Evolutionary conservation across 2,113 vertebrate genomes (phyloP).

Genomic region (Bos indicus): DNA sequence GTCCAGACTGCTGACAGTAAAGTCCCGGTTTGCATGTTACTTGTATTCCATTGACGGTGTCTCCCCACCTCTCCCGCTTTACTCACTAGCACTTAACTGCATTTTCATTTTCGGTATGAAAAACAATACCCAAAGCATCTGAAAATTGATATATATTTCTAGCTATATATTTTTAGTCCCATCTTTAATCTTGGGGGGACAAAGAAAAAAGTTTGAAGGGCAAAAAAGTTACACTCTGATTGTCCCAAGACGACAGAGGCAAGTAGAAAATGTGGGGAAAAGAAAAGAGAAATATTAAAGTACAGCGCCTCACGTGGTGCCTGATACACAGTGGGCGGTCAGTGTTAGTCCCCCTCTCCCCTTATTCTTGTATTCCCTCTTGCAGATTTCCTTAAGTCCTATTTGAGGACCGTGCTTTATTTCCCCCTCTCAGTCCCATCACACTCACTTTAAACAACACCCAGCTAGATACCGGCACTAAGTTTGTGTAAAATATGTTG

Average conservation of each 20-base stretch:
- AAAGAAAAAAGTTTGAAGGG: constrained; percentile 4
- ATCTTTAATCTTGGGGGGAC: constrained; percentile 62
- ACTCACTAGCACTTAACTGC: constrained; percentile 81
- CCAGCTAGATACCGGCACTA: constrained; percentile 77
- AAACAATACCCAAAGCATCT: constrained; percentile 66
- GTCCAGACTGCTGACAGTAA: constrained; percentile 80
- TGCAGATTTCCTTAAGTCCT: constrained; percentile 55
- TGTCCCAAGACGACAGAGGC: constrained; percentile 52
- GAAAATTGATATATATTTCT: constrained; percentile 43
- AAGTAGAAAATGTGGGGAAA: constrained; percentile 35
- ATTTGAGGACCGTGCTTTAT: constrained; percentile 61
- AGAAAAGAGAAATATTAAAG: constrained; percentile 7
- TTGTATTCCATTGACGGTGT: constrained; percentile 87
- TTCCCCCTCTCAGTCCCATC: constrained; percentile 56
- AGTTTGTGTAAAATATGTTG: constrained; percentile 97
- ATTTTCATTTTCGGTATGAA: constrained; percentile 77
- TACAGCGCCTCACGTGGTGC: neutral
- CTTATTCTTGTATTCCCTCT: constrained; percentile 31
- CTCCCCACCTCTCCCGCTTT: constrained; percentile 59
- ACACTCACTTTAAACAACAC: constrained; percentile 63
- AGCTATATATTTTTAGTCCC: constrained; percentile 33
- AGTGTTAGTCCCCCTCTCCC: neutral
- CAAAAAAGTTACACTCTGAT: constrained; percentile 59
- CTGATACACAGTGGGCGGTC: neutral
- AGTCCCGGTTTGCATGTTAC: constrained; percentile 89